phyloP scores from a whole-genome alignment of 1,140 invertebrate genomes.

The Tetramorium parvispinum region DNA sequence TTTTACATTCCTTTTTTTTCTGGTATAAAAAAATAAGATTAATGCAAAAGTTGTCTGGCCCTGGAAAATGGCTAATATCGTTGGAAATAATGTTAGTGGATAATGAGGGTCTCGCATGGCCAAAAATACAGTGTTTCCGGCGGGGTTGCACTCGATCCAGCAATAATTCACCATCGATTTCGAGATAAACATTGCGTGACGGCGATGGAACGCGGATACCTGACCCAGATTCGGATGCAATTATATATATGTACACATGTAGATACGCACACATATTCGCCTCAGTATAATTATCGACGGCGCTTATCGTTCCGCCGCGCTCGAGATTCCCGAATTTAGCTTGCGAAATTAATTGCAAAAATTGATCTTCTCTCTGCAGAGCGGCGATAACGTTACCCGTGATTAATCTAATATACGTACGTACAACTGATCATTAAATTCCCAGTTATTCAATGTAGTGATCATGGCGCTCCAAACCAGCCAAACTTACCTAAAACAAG shows the following conservation, averaged over 20 bases:
- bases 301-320: constrained; percentile 43
- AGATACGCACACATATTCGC: constrained; percentile 25
- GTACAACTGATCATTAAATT: constrained; percentile 13
- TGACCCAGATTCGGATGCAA: constrained; percentile 58
- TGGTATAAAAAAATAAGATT: neutral
- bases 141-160: constrained; percentile 44
- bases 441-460: neutral
- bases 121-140: constrained; percentile 50
- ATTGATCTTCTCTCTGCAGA: constrained; percentile 33
- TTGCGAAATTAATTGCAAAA: constrained; percentile 62
- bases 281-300: constrained; percentile 53
- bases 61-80: neutral
- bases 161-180: constrained; percentile 61
- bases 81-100: constrained; percentile 1
- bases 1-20: neutral
- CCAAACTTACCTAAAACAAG: constrained; percentile 44
- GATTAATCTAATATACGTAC: constrained; percentile 54
- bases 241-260: constrained; percentile 47
- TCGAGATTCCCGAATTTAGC: constrained; percentile 55
- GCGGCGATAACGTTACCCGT: constrained; percentile 36
- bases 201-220: constrained; percentile 54
- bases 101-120: constrained; percentile 32
- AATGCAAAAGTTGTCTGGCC: neutral
- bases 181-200: constrained; percentile 61
- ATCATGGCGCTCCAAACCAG: too few relatives aligned